Conservation (phyloP, 2,888 invertebrate genomes). For the Venustoraphidia nigricollis region DNA sequence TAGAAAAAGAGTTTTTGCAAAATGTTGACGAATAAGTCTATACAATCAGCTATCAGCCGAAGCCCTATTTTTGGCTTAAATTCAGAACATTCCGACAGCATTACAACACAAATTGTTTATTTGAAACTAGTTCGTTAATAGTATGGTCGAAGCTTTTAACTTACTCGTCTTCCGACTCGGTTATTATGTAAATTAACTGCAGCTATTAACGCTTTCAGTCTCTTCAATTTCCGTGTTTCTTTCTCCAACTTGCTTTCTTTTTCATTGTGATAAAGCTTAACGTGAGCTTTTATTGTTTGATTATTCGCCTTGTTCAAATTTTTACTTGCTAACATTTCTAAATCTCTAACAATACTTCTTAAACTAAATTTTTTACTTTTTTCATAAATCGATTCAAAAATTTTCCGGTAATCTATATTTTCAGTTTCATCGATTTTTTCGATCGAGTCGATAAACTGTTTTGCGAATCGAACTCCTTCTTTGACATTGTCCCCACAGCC, state of each 20-base stretch:
- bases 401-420: constrained; percentile 22
- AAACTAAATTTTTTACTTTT: constrained; percentile 7
- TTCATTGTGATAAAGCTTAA: constrained; percentile 1
- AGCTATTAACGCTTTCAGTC: constrained; percentile 38
- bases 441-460: constrained; percentile 52
- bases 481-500: constrained; percentile 72
- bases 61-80: no score
- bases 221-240: constrained; percentile 26
- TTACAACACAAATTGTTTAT: no score
- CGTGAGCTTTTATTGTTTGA: no score
- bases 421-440: constrained; percentile 35
- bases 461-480: constrained; percentile 56
- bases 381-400: neutral
- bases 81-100: no score
- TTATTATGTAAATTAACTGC: constrained; percentile 66
- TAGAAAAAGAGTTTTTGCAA: no score
- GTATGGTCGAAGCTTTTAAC: constrained; percentile 6
- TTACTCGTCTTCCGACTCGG: constrained; percentile 59
- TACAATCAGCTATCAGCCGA: no score
- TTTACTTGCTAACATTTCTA: no score
- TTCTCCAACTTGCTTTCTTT: constrained; percentile 9
- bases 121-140: no score
- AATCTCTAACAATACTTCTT: constrained; percentile 9
- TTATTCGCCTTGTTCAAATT: no score
- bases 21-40: no score